phyloP scores from a whole-genome alignment of 2,888 invertebrate species.

The Eupithecia subumbrata region DNA sequence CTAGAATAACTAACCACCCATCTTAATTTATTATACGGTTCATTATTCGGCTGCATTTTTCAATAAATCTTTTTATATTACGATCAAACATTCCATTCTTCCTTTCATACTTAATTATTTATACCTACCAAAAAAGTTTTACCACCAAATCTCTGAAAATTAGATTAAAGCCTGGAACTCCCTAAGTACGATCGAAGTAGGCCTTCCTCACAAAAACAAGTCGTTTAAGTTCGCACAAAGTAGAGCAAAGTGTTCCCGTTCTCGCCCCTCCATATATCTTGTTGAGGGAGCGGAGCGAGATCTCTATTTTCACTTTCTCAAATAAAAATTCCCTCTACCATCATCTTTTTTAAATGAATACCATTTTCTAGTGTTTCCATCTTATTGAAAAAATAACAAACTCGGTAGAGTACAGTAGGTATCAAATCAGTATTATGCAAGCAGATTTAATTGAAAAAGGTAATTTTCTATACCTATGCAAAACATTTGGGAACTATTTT shows the following conservation, averaged over 20 bases:
- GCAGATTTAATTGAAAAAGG: not conserved
- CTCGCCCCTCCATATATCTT: constrained; percentile 31
- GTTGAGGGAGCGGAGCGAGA: constrained; percentile 12
- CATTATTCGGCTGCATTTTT: not conserved
- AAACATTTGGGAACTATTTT: not conserved
- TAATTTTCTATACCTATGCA: no score
- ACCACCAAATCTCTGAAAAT: not conserved
- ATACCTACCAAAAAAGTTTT: not conserved
- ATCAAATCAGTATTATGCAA: not conserved
- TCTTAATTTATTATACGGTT: not conserved
- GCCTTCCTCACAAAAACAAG: constrained; percentile 8
- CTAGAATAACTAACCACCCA: not conserved
- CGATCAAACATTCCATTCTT: not conserved
- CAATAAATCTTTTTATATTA: not conserved
- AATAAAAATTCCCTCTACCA: not conserved
- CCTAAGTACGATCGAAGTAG: constrained; percentile 2
- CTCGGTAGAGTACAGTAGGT: not conserved
- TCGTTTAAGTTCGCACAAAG: constrained; percentile 20
- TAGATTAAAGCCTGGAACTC: constrained; percentile 1
- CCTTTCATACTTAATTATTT: not conserved
- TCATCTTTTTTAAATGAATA: no score
- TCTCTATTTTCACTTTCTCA: not conserved
- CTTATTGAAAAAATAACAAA: no score
- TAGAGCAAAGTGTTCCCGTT: constrained; percentile 28
- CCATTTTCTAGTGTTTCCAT: no score